These are phyloP conservation scores for Trichopria drosophilae DNA, from an alignment of 2,888 invertebrate genomes.

Conservation along the genomic window DNA sequence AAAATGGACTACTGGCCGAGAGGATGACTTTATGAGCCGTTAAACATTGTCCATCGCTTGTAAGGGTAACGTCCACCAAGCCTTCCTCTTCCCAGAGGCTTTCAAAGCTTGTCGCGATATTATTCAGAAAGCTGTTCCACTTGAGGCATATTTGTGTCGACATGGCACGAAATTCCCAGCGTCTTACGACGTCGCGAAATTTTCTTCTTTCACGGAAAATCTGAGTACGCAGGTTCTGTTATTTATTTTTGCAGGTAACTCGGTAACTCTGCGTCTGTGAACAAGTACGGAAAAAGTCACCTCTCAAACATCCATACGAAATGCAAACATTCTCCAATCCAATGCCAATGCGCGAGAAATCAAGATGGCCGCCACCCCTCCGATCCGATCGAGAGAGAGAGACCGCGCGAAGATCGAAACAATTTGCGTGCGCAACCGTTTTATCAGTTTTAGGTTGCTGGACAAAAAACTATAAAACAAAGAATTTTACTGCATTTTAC, in stretches of 20 bases:
- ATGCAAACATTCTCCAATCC: conserved; percentile 22
- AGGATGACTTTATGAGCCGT: conserved; percentile 72
- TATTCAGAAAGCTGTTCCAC: conserved; percentile 71
- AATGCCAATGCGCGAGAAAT: not conserved
- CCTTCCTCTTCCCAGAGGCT: conserved; percentile 68
- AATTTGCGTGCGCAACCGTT: too few relatives aligned
- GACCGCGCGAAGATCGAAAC: too few relatives aligned
- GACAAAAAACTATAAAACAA: too few relatives aligned
- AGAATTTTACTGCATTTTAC: too few relatives aligned
- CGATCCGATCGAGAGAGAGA: too few relatives aligned
- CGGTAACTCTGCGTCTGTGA: not conserved
- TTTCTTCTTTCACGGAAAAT: too few relatives aligned
- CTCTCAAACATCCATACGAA: not conserved
- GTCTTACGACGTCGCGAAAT: not conserved
- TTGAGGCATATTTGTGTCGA: conserved; percentile 69
- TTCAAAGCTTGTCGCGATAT: conserved; percentile 68
- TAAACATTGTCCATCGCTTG: conserved; percentile 69
- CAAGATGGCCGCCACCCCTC: conserved; percentile 34
- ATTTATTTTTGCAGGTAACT: conserved; percentile 7
- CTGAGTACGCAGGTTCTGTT: too few relatives aligned
- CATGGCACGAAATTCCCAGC: conserved; percentile 37
- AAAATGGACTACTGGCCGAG: conserved; percentile 70
- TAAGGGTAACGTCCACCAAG: conserved; percentile 69
- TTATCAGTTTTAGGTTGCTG: too few relatives aligned
- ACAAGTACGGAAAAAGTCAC: not conserved